A percentile compares a stretch with the other conserved stretches of the same genome.
Conservation (phyloP, 2,797 vertebrate species). For the Sebastes iracundus region DNA sequence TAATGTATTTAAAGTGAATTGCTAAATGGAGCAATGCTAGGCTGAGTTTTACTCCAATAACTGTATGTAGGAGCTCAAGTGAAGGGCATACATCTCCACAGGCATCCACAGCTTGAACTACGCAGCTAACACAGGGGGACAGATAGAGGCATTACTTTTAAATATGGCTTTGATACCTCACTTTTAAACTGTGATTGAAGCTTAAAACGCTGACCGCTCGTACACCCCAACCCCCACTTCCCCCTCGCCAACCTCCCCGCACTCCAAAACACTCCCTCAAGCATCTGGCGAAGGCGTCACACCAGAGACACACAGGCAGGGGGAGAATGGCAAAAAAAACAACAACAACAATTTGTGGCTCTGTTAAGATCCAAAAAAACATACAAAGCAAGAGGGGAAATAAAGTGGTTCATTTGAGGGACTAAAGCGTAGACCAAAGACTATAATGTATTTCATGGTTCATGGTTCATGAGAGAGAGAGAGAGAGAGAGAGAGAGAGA, state of each 20-base stretch:
- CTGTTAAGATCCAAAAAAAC: neutral
- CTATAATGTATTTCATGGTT: conserved; percentile 10
- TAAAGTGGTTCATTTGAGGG: neutral
- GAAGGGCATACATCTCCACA: neutral
- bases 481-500: neutral
- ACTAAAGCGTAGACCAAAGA: neutral
- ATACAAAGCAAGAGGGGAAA: neutral
- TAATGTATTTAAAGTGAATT: conserved; percentile 9
- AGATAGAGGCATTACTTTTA: neutral
- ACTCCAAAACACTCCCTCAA: conserved; percentile 32
- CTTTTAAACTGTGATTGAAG: conserved; percentile 15
- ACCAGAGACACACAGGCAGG: conserved; percentile 17
- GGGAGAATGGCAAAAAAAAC: neutral
- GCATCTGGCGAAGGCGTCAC: conserved; percentile 58
- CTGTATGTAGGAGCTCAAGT: neutral
- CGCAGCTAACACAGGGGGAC: neutral
- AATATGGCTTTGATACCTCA: neutral
- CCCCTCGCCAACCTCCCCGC: neutral
- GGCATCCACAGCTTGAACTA: neutral
- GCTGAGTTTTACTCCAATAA: neutral
- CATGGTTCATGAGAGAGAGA: neutral
- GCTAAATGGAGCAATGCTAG: neutral
- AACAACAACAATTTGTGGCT: neutral
- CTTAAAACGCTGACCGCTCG: neutral
- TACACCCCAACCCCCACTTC: conserved; percentile 13